Conservation (phyloP, 2,888 invertebrate genomes). For the Atrina japonica region DNA sequence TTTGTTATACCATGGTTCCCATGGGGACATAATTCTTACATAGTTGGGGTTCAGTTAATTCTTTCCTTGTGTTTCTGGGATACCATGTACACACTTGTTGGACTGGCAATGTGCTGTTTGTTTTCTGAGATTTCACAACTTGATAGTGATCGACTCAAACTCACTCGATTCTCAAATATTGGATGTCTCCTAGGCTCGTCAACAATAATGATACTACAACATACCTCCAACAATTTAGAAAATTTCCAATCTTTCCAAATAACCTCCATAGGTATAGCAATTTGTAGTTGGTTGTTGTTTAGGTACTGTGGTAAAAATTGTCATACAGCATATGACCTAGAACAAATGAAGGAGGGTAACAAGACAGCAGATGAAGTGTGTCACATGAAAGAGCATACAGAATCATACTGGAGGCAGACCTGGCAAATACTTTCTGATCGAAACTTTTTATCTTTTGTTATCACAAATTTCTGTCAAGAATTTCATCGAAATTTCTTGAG, state of each 20-base stretch:
- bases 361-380: constrained; percentile 23
- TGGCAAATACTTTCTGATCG: constrained; percentile 67
- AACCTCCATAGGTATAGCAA: constrained; percentile 68
- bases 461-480: constrained; percentile 73
- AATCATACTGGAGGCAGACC: constrained; percentile 58
- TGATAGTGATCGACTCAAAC: constrained; percentile 73
- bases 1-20: constrained; percentile 80
- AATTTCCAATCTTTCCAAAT: constrained; percentile 76
- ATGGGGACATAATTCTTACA: constrained; percentile 58
- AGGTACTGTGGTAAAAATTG: constrained; percentile 70
- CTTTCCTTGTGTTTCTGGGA: constrained; percentile 81
- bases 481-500: constrained; percentile 66
- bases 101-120: constrained; percentile 79
- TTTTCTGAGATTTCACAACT: constrained; percentile 78
- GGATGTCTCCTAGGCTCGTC: constrained; percentile 66
- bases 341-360: constrained; percentile 35
- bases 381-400: constrained; percentile 38
- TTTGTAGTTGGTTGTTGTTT: constrained; percentile 68
- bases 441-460: constrained; percentile 74
- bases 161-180: constrained; percentile 76
- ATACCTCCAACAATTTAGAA: constrained; percentile 74
- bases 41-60: constrained; percentile 81
- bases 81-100: constrained; percentile 80
- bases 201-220: constrained; percentile 68
- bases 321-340: constrained; percentile 68